Evolutionary conservation across 2,888 invertebrate genomes (phyloP).

Genomic region (Hololepta plana): DNA sequence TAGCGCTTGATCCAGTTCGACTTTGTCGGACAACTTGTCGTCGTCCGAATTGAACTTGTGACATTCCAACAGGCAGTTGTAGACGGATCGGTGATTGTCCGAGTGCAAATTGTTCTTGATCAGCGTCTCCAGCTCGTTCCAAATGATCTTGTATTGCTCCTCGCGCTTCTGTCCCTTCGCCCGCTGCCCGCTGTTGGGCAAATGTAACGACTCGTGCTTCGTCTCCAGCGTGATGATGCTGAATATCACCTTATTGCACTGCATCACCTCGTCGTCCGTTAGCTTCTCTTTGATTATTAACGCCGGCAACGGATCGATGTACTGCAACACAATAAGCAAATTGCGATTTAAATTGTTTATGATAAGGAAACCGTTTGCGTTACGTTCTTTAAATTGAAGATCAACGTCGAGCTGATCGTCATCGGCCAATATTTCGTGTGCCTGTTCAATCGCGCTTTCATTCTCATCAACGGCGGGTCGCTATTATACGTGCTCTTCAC

Average conservation of each 20-base stretch:
- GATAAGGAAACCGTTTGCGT: no score
- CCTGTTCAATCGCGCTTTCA: slow-evolving; percentile 51
- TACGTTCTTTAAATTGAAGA: slow-evolving; percentile 72
- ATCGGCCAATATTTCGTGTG: slow-evolving; percentile 79
- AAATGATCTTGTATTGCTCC: slow-evolving; percentile 81
- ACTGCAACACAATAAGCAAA: slow-evolving; percentile 29
- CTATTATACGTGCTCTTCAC: slow-evolving; percentile 28
- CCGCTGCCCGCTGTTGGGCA: slow-evolving; percentile 49
- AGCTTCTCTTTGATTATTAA: slow-evolving; percentile 68
- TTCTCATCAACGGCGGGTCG: slow-evolving; percentile 35
- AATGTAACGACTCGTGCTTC: slow-evolving; percentile 62
- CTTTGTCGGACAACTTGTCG: slow-evolving; percentile 34
- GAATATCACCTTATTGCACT: slow-evolving; percentile 72
- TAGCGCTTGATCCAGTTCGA: slow-evolving; percentile 40
- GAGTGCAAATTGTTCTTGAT: slow-evolving; percentile 63
- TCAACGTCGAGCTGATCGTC: slow-evolving; percentile 72
- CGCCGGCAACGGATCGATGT: slow-evolving; percentile 62
- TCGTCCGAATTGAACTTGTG: slow-evolving; percentile 39
- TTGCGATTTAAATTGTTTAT: slow-evolving; percentile 1
- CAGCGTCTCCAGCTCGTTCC: slow-evolving; percentile 75
- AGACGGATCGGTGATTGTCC: slow-evolving; percentile 55
- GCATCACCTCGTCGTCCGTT: slow-evolving; percentile 68
- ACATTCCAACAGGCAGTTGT: slow-evolving; percentile 68
- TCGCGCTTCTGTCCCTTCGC: slow-evolving; percentile 46
- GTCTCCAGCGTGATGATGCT: slow-evolving; percentile 65